Percentiles rank a stretch among this genome's conserved stretches.
Conservation (phyloP, 2,888 invertebrate species). For the Pardosa pseudoannulata region DNA sequence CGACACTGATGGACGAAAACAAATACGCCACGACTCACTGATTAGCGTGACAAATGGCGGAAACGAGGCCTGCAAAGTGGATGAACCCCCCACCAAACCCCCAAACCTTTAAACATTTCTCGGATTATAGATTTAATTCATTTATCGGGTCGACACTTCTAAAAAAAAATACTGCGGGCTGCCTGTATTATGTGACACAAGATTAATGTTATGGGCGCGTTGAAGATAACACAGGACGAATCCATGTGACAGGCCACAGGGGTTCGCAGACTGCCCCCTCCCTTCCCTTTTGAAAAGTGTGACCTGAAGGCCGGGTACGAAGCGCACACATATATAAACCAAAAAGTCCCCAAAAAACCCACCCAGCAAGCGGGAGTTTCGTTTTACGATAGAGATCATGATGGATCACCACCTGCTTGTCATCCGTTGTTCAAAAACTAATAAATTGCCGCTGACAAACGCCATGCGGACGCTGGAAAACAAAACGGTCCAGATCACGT, state of each 20-base stretch:
- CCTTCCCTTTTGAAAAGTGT: no score
- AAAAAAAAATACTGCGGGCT: background rate
- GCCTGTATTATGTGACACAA: background rate
- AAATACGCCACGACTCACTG: background rate
- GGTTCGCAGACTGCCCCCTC: background rate
- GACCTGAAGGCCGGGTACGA: no score
- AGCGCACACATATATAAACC: no score
- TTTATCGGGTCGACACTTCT: background rate
- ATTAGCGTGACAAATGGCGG: background rate
- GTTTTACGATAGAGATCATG: conserved; percentile 4
- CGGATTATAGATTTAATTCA: conserved; percentile 10
- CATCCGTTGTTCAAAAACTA: conserved; percentile 15
- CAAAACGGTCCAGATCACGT: background rate
- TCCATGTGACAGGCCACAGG: background rate
- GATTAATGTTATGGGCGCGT: conserved; percentile 1
- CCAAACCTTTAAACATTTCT: no score
- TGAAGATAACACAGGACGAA: conserved; percentile 10
- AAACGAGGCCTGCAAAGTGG: background rate
- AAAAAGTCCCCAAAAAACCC: background rate
- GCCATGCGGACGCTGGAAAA: background rate
- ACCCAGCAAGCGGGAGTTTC: background rate
- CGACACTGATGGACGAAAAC: background rate
- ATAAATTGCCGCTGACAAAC: conserved; percentile 12
- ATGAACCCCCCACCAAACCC: no score
- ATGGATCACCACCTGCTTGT: background rate